These are phyloP conservation scores for Cariama cristata DNA, from an alignment of 2,113 vertebrate genomes.

Conservation along the genomic window DNA sequence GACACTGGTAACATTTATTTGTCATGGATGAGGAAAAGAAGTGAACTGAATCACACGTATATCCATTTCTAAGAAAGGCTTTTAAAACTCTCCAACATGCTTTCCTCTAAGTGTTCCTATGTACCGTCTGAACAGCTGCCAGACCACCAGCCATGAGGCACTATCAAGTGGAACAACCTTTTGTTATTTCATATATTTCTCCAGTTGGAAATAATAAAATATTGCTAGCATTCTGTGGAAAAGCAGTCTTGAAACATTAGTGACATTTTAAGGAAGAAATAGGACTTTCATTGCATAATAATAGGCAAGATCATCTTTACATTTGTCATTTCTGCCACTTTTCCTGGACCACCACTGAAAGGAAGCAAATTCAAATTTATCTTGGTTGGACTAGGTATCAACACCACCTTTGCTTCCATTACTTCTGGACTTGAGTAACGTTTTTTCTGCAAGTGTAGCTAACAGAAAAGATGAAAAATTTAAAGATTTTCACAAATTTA, in stretches of 20 bases:
- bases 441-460: not conserved
- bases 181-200: not conserved
- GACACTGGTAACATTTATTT: conserved; percentile 14
- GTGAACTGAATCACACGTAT: not conserved
- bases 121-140: conserved; percentile 37
- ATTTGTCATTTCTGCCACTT: not conserved
- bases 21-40: conserved; percentile 8
- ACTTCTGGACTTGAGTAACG: not conserved
- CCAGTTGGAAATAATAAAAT: conserved; percentile 44
- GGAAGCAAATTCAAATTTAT: not conserved
- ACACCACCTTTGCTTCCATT: not conserved
- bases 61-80: conserved; percentile 47
- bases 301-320: not conserved
- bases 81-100: conserved; percentile 29
- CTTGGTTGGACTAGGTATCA: not conserved
- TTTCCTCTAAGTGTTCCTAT: not conserved
- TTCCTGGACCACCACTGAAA: not conserved
- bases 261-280: not conserved
- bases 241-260: not conserved
- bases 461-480: not conserved
- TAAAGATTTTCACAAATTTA: not conserved
- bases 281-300: not conserved
- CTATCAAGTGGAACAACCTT: not conserved
- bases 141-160: conserved; percentile 60
- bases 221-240: not conserved